Conservation (phyloP, 2,113 vertebrate genomes). For the Cebus imitator region DNA sequence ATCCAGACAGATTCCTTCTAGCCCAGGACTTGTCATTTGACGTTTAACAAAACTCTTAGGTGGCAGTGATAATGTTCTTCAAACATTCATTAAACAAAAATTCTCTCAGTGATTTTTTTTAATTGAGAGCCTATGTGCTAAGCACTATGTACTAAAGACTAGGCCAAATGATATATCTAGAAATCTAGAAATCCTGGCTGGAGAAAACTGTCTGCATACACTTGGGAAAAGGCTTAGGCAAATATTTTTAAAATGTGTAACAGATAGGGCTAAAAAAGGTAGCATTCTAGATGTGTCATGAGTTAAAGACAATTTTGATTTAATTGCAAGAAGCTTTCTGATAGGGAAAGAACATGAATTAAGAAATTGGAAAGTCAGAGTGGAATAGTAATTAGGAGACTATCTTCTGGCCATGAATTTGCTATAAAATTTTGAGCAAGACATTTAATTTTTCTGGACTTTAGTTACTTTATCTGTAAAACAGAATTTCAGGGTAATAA, state of each 20-base stretch:
- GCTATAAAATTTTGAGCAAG: background rate
- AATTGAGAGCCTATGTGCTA: background rate
- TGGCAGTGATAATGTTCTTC: background rate
- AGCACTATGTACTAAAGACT: background rate
- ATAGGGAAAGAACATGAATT: slow-evolving; percentile 20
- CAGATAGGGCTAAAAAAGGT: background rate
- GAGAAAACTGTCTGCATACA: background rate
- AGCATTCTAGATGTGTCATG: background rate
- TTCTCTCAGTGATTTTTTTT: background rate
- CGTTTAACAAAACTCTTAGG: background rate
- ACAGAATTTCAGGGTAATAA: background rate
- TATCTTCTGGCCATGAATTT: slow-evolving; percentile 19
- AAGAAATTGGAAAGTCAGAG: background rate
- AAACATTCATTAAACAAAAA: slow-evolving; percentile 27
- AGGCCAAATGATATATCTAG: background rate
- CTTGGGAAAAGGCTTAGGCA: background rate
- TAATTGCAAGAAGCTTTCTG: slow-evolving; percentile 32
- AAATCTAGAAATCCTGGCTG: slow-evolving; percentile 26
- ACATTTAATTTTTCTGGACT: background rate
- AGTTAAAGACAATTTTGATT: slow-evolving; percentile 44
- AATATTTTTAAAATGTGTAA: background rate
- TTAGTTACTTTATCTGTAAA: slow-evolving; percentile 5
- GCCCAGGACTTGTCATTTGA: background rate
- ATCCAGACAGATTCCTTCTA: background rate
- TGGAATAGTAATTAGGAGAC: background rate